These are phyloP conservation scores for Serranus cabrilla DNA, from an alignment of 2,797 vertebrate species.

Conservation along the genomic window DNA sequence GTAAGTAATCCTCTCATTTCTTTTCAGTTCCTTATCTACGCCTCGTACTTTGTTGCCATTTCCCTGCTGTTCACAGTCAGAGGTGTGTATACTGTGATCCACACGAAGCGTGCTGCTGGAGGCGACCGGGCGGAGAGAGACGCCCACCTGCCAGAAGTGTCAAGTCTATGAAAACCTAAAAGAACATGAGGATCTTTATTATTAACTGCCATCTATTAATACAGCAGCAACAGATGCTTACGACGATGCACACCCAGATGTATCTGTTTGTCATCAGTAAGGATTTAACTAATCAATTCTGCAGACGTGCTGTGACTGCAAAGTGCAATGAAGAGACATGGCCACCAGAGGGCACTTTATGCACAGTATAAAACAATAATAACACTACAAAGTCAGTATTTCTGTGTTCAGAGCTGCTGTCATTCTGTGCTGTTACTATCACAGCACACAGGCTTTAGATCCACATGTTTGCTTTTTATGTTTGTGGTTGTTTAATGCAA, in stretches of 20 bases:
- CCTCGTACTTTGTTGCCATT: constrained; percentile 51
- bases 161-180: constrained; percentile 2
- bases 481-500: background rate
- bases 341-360: constrained; percentile 71
- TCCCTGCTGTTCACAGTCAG: constrained; percentile 67
- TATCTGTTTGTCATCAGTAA: background rate
- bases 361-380: constrained; percentile 11
- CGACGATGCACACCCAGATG: background rate
- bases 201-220: background rate
- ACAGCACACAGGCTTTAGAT: background rate
- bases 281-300: background rate
- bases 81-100: constrained; percentile 44
- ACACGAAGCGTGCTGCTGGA: background rate
- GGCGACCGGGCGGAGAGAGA: constrained; percentile 21
- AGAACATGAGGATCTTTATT: background rate
- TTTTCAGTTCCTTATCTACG: constrained; percentile 63
- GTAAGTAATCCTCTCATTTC: constrained; percentile 1
- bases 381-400: accelerated
- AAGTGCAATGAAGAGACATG: background rate
- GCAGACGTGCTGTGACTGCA: background rate
- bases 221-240: background rate
- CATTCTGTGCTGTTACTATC: background rate
- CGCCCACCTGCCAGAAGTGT: constrained; percentile 21
- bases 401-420: no score
- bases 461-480: background rate